Conservation (phyloP, 2,888 invertebrate species). For the Nephrotoma appendiculata region DNA sequence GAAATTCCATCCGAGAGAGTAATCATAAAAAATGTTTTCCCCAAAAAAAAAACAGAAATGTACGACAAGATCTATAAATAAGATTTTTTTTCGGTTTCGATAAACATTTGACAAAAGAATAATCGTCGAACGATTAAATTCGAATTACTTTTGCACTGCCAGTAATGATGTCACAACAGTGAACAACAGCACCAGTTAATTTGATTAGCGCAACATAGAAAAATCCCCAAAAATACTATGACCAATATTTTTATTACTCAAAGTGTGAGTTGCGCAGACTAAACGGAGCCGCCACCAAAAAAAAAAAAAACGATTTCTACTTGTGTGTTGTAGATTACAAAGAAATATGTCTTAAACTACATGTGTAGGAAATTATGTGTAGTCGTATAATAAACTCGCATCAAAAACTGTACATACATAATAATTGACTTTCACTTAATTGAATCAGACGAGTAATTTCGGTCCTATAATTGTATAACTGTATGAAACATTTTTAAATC, state of each 20-base stretch:
- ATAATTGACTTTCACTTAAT: not conserved
- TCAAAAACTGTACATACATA: not conserved
- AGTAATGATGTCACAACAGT: not conserved
- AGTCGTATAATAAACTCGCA: not conserved
- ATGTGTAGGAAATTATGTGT: not conserved
- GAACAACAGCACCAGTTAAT: not conserved
- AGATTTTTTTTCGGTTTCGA: not conserved
- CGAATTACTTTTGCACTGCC: not conserved
- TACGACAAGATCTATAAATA: not conserved
- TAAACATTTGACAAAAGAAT: not conserved
- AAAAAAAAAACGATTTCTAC: not conserved
- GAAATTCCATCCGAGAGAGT: not conserved
- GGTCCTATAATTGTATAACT: not conserved
- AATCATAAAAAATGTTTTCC: not conserved
- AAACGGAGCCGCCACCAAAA: not conserved
- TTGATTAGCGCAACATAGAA: not conserved
- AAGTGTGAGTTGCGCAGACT: not conserved
- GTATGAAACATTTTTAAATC: not conserved
- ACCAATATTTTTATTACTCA: not conserved
- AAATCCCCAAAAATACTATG: not conserved
- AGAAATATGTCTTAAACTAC: not conserved
- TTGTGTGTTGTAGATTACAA: not conserved
- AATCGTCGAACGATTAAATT: not conserved
- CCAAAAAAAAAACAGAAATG: not conserved
- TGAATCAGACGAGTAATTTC: not conserved